Conservation (phyloP, 2,797 vertebrate genomes). For the Neosilurus mollespiculum region DNA sequence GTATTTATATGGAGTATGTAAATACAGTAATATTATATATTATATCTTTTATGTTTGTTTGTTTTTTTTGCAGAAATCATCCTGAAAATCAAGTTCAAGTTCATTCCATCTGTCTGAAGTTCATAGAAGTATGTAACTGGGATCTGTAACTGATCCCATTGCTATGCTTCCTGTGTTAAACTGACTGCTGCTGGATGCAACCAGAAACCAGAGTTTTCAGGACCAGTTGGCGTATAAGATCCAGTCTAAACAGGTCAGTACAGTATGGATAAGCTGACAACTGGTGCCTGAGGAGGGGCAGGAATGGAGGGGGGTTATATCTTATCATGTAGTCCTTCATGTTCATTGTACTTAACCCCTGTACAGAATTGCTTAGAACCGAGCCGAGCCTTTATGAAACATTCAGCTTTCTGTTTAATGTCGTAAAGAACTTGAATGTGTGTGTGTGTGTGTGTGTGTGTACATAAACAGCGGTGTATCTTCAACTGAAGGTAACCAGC, state of each 20-base stretch:
- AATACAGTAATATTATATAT: no score
- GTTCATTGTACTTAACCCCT: background rate
- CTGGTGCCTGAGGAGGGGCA: background rate
- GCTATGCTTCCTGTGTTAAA: conserved; percentile 18
- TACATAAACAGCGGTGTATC: conserved; percentile 1
- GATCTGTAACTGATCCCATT: conserved; percentile 26
- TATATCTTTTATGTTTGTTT: no score
- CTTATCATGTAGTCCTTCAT: background rate
- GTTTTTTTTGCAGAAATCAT: no score
- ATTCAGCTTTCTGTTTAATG: background rate
- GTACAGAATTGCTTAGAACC: background rate
- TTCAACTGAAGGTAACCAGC: conserved; percentile 11
- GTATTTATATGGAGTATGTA: no score
- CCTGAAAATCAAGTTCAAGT: background rate
- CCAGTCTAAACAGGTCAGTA: conserved; percentile 38
- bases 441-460: background rate
- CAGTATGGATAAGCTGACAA: background rate
- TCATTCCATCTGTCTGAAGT: background rate
- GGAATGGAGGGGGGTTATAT: background rate
- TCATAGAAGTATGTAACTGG: background rate
- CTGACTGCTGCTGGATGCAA: conserved; percentile 22
- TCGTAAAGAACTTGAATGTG: background rate
- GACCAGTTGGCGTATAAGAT: conserved; percentile 27
- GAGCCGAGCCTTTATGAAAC: background rate
- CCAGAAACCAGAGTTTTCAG: background rate